These are phyloP conservation scores for Leptopilina drosophilae DNA, from an alignment of 2,888 invertebrate species.

Conservation along the genomic window DNA sequence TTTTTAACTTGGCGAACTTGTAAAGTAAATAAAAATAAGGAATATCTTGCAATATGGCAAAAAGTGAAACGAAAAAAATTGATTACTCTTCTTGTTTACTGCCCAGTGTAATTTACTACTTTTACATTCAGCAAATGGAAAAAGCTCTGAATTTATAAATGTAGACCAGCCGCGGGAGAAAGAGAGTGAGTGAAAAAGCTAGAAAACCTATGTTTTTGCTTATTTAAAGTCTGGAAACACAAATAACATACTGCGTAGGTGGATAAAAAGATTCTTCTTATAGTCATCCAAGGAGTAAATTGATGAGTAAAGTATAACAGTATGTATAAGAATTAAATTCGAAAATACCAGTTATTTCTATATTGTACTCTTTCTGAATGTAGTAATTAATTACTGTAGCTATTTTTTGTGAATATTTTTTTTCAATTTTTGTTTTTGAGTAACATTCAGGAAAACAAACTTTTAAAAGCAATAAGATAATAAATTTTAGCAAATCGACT, in stretches of 20 bases:
- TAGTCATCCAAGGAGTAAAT: background rate
- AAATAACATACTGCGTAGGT: slow-evolving; percentile 2
- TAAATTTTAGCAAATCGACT: too few species aligned
- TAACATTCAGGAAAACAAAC: too few species aligned
- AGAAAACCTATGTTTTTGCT: slow-evolving; percentile 3
- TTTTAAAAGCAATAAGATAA: too few species aligned
- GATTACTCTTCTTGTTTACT: background rate
- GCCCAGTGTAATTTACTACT: slow-evolving; percentile 17
- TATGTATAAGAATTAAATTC: too few species aligned
- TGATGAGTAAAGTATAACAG: background rate
- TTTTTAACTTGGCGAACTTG: too few species aligned
- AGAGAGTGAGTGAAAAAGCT: background rate
- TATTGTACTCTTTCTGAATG: too few species aligned
- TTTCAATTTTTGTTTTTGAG: too few species aligned
- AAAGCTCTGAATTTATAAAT: slow-evolving; percentile 12
- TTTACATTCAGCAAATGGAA: background rate
- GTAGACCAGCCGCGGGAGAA: background rate
- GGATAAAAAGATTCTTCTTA: background rate
- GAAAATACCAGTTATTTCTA: too few species aligned
- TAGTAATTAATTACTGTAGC: too few species aligned
- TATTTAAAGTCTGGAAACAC: slow-evolving; percentile 5
- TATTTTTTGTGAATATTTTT: too few species aligned
- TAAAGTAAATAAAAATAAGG: too few species aligned
- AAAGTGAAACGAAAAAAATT: background rate
- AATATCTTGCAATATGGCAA: background rate